These are phyloP conservation scores for Troides oblongomaculatus DNA, from an alignment of 2,888 invertebrate genomes.

Conservation along the genomic window DNA sequence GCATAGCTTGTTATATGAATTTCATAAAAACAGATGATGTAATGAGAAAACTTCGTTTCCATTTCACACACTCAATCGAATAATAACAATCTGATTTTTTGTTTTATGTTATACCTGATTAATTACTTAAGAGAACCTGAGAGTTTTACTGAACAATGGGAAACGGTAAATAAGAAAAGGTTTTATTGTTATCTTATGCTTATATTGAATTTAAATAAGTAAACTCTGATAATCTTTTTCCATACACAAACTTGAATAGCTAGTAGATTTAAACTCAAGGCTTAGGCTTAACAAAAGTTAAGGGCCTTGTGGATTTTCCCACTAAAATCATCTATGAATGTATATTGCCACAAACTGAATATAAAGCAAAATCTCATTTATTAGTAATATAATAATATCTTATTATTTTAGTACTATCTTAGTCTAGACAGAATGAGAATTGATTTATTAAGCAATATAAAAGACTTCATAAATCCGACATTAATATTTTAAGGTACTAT, in stretches of 20 bases:
- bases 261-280: not conserved
- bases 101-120: not conserved
- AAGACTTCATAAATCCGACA: too few relatives aligned
- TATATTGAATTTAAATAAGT: not conserved
- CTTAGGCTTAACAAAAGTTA: too few relatives aligned
- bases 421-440: too few relatives aligned
- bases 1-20: not conserved
- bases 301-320: too few relatives aligned
- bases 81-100: not conserved
- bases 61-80: not conserved
- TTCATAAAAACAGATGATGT: not conserved
- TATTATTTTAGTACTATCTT: too few relatives aligned
- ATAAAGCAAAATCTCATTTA: too few relatives aligned
- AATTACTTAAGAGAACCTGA: not conserved
- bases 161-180: not conserved
- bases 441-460: too few relatives aligned
- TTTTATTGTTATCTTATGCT: not conserved
- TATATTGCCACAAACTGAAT: too few relatives aligned
- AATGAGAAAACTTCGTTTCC: not conserved
- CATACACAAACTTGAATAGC: too few relatives aligned
- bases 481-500: too few relatives aligned
- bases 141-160: not conserved
- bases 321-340: too few relatives aligned
- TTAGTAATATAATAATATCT: too few relatives aligned
- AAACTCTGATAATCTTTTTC: not conserved